Base-by-base conservation (phyloP, 2,888 invertebrate species). In the Tolmerus cingulatus region DNA sequence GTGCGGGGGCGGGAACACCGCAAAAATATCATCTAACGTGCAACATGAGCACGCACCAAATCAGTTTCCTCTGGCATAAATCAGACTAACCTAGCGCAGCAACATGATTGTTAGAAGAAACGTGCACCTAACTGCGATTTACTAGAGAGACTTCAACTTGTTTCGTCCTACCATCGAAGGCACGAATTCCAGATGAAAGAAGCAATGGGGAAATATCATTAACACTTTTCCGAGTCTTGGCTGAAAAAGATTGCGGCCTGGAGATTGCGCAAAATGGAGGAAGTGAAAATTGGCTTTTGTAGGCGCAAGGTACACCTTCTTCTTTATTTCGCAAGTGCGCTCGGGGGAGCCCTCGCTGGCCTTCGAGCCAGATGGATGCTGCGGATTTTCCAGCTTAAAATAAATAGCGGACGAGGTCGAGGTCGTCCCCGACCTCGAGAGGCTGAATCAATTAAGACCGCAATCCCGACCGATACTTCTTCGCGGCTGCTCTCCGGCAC, bases 11-110 rank as follows among this genome's bases (percentile, higher is more conserved):
- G 40, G 40, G 76, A n/a, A 14, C n/a, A 4, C 37, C 19, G 76
- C 40, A 82, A 57, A 82, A 30, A 82, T 82, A 27, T 51, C 81
- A 55, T 57, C 82, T 74, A 85, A 85, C 85, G 85, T 85, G 85
- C 85, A 85, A 74, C 85, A 85, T 85, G 37, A 85, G 85, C 85
- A 85, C 85, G 85, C 85, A 85, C 85, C 85, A 85, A 85, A 85
- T 85, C 85, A 85, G 85, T 85, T 85, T 74, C 85, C 74, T 85
- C 46, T 74, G 74, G 74, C 74, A 85, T 85, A 85, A 85, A 85
- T 85, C 85, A 85, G 85, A 74, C 43, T 43, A 74, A 85, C 85
- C 46, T 74, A 51, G 74, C 51, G 74, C 74, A 85, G 85, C 27
- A 74, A 85, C 85, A 85, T 85, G 85, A 85, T 74, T 85, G 85